A percentile compares a stretch with the other conserved stretches of the same genome.
Conservation (phyloP, 92 coral and sea anemone species). For the Epizoanthus scotinus region DNA sequence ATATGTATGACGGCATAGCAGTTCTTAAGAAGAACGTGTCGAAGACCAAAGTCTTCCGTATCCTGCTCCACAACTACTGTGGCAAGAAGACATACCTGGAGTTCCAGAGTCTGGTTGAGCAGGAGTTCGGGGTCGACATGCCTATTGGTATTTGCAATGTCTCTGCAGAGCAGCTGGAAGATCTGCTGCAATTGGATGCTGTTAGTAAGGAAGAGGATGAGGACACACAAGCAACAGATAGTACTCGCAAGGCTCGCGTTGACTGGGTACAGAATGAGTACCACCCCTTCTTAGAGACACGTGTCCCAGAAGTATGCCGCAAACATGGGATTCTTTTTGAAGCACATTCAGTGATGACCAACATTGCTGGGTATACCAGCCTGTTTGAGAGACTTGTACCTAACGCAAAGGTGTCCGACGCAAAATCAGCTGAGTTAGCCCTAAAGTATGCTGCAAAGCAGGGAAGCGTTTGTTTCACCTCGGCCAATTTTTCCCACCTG, state of each 20-base stretch:
- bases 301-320: conserved; percentile 56
- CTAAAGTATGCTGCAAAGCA: conserved; percentile 53
- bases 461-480: conserved; percentile 61
- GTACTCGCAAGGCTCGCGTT: conserved; percentile 43
- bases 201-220: background rate
- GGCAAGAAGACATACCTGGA: conserved; percentile 61
- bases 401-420: conserved; percentile 4
- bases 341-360: conserved; percentile 64
- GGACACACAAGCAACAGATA: background rate
- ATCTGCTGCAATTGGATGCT: conserved; percentile 25
- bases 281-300: conserved; percentile 63
- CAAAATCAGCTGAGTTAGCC: conserved; percentile 52
- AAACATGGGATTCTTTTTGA: conserved; percentile 63
- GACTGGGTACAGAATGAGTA: conserved; percentile 70
- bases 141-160: conserved; percentile 66
- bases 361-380: conserved; percentile 47
- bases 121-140: conserved; percentile 54
- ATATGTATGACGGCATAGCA: conserved; percentile 53
- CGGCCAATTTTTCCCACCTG: conserved; percentile 55
- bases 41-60: conserved; percentile 49
- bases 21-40: conserved; percentile 50
- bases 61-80: conserved; percentile 57
- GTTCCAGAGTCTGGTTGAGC: conserved; percentile 62
- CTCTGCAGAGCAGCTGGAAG: conserved; percentile 64
- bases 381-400: conserved; percentile 29